A percentile compares a stretch with the other conserved stretches of the same genome.
These are phyloP conservation scores for Ovibos moschatus DNA, from an alignment of 2,113 vertebrate species.

Conservation along the genomic window DNA sequence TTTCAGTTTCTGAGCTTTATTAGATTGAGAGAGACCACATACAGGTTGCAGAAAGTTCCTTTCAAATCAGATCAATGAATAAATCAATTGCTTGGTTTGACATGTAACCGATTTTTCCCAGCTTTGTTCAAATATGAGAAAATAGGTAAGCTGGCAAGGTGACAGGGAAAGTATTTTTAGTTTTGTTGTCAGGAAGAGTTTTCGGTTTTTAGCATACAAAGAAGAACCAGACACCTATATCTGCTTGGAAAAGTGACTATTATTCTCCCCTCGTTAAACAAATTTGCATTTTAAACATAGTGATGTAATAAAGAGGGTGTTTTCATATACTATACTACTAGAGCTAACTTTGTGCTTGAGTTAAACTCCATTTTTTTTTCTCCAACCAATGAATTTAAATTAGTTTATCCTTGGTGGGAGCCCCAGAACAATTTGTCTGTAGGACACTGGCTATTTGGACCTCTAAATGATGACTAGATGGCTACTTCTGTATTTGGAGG, in stretches of 20 bases:
- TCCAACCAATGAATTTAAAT: background rate
- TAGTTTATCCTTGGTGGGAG: background rate
- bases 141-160: background rate
- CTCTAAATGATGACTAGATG: too few relatives aligned
- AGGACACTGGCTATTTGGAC: background rate
- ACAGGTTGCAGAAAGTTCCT: background rate
- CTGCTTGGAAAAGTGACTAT: background rate
- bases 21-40: background rate
- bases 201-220: background rate
- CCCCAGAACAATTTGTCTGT: fast-evolving
- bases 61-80: background rate
- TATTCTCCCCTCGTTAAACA: background rate
- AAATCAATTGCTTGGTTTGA: background rate
- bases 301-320: background rate
- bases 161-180: too few relatives aligned
- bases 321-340: background rate
- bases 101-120: background rate
- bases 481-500: background rate
- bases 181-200: background rate
- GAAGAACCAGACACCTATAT: background rate
- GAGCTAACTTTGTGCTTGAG: background rate
- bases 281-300: background rate
- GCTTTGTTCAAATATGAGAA: background rate
- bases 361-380: background rate
- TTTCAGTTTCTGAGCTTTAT: background rate